Conservation (phyloP, 1,140 invertebrate species). For the Arctopsyche grandis region DNA sequence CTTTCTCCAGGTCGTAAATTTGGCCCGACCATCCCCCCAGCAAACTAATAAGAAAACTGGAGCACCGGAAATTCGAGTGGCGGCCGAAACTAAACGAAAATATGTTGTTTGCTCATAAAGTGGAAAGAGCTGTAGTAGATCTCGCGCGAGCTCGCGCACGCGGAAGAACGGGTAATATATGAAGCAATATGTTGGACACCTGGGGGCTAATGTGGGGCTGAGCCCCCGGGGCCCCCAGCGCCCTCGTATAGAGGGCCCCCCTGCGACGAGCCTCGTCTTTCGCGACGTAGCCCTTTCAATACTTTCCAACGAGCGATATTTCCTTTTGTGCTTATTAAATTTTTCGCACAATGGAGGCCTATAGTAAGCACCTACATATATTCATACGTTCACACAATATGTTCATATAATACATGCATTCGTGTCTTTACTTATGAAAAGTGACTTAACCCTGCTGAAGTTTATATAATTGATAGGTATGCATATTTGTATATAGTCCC, state of each 20-base stretch:
- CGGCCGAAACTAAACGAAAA: not conserved
- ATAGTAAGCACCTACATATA: not conserved
- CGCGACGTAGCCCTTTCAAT: constrained; percentile 28
- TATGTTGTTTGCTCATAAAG: not conserved
- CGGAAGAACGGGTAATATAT: constrained; percentile 38
- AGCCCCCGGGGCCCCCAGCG: constrained; percentile 20
- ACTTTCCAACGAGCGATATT: constrained; percentile 29
- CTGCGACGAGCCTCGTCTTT: constrained; percentile 19
- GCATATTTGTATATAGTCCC: no score
- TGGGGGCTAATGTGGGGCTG: constrained; percentile 41
- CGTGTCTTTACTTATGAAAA: no score
- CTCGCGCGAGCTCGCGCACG: not conserved
- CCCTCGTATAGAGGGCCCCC: constrained; percentile 22
- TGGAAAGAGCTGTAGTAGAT: not conserved
- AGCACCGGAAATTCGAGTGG: not conserved
- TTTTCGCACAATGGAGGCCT: constrained; percentile 21
- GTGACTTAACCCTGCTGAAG: no score
- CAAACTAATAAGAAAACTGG: constrained; percentile 4
- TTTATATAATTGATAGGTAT: no score
- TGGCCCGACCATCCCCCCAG: not conserved
- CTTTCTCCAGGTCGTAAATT: not conserved
- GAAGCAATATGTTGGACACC: constrained; percentile 46
- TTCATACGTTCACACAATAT: no score
- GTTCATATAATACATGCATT: no score
- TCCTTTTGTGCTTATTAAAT: constrained; percentile 44